phyloP scores from a whole-genome alignment of 2,888 invertebrate genomes.

The Amphipoea oculea region DNA sequence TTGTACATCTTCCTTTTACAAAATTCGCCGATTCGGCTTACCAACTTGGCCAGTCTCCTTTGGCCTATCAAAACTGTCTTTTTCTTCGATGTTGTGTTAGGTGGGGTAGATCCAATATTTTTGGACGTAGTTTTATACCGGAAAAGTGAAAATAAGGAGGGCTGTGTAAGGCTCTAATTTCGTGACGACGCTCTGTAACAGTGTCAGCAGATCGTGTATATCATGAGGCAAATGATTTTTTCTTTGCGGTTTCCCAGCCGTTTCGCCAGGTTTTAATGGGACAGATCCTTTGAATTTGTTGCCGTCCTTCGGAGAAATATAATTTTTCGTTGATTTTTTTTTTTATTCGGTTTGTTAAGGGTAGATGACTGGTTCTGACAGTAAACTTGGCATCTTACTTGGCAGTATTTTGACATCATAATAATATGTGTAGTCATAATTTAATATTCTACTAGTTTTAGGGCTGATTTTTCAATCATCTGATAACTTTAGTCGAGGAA shows the following conservation, averaged over 20 bases:
- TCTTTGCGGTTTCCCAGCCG: constrained; percentile 56
- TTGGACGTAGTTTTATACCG: constrained; percentile 75
- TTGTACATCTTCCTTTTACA: constrained; percentile 77
- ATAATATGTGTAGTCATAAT: neutral
- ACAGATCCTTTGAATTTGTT: constrained; percentile 51
- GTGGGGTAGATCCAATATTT: constrained; percentile 68
- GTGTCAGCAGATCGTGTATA: constrained; percentile 76
- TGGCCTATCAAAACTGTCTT: constrained; percentile 71
- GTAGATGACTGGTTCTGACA: neutral
- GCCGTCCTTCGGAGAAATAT: constrained; percentile 35
- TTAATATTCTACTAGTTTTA: neutral
- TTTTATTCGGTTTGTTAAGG: neutral
- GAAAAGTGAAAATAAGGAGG: constrained; percentile 84
- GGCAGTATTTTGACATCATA: neutral
- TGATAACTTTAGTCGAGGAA: too few species aligned
- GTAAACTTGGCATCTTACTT: neutral
- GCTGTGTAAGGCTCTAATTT: constrained; percentile 80
- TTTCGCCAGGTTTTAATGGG: constrained; percentile 59
- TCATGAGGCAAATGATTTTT: constrained; percentile 69
- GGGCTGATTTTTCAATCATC: too few species aligned
- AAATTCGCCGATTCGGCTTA: constrained; percentile 80
- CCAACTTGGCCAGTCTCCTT: constrained; percentile 71
- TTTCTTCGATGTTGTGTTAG: constrained; percentile 56
- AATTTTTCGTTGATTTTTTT: constrained; percentile 21
- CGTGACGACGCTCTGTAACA: constrained; percentile 72